Evolutionary conservation across 2,797 vertebrate genomes (phyloP), one percentile per base, ranked within the genome.

Genomic region (Ctenopoma multispine): DNA sequence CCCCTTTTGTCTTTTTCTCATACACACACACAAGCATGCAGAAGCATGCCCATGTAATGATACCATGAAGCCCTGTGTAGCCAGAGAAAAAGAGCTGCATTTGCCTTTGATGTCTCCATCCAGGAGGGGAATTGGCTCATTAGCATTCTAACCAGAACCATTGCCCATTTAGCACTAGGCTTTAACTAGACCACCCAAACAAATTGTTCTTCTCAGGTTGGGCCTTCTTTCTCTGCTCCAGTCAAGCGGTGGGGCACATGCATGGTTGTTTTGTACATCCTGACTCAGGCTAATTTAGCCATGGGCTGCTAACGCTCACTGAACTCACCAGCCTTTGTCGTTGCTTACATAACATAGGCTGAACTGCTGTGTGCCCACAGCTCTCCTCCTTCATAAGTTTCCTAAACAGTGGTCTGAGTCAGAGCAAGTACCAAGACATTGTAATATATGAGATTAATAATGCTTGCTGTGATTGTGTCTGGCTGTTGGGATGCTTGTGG

Each of bases 161-260:
- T 80, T 79, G 84, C 76, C 80, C 82, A 78, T 92, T 94, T 91
- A 92, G 89, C 81, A 63, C 65, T 43, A n/a, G 62, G 81, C 87
- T 88, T 90, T 88, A 86, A 91, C 87, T 77, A 88, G 87, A 92
- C 92, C 91, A 91, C 90, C 90, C 89, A 90, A 91, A 93, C 86
- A 90, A 93, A 92, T 87, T 40, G 36, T 80, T 83, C 75, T 54
- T 78, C 84, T 80, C 76, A 82, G 83, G 64, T 83, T 75, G 68
- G 63, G 56, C 64, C 72, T 71, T 29, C 69, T 72, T 60, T 69
- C 72, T 77, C 46, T 18, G 54, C 81, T 84, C 38, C 68, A 76
- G 60, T 84, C 64, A 36, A 80, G 81, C 83, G 83, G 70, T 24
- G 2, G 72, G 76, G 34, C 77, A 77, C 71, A 68, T 77, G 64